Conservation (phyloP, 1,140 invertebrate species). For the Portunus trituberculatus region DNA sequence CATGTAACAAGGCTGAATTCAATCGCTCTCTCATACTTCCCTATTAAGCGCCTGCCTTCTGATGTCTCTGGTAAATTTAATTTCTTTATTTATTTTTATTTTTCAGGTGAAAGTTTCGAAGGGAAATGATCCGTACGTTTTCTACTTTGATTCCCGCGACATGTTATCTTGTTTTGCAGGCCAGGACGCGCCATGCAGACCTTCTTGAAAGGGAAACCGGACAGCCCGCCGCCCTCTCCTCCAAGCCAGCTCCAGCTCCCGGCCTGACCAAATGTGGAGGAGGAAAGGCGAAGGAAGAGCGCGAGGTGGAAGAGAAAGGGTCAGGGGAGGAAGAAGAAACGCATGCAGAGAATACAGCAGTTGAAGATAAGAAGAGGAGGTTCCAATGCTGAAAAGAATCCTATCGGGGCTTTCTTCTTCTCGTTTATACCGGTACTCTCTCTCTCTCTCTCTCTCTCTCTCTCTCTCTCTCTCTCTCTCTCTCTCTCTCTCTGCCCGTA, state of each 20-base stretch:
- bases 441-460: too few relatives aligned
- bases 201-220: not conserved
- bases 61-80: not conserved
- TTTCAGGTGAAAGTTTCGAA: not conserved
- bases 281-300: not conserved
- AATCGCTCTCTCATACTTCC: too few relatives aligned
- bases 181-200: not conserved
- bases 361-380: not conserved
- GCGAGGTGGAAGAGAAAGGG: not conserved
- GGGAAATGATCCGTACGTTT: not conserved
- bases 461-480: too few relatives aligned
- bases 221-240: not conserved
- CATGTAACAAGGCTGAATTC: too few relatives aligned
- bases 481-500: too few relatives aligned
- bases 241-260: not conserved
- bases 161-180: not conserved
- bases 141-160: not conserved
- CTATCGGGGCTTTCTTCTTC: not conserved
- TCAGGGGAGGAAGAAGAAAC: conserved; percentile 5
- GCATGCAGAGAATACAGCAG: not conserved
- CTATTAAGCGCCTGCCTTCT: not conserved
- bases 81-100: not conserved
- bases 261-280: conserved; percentile 6
- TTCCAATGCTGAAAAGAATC: too few relatives aligned
- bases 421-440: too few relatives aligned